Base-by-base conservation (phyloP, 2,888 invertebrate genomes). In the Apotomis turbidana region DNA sequence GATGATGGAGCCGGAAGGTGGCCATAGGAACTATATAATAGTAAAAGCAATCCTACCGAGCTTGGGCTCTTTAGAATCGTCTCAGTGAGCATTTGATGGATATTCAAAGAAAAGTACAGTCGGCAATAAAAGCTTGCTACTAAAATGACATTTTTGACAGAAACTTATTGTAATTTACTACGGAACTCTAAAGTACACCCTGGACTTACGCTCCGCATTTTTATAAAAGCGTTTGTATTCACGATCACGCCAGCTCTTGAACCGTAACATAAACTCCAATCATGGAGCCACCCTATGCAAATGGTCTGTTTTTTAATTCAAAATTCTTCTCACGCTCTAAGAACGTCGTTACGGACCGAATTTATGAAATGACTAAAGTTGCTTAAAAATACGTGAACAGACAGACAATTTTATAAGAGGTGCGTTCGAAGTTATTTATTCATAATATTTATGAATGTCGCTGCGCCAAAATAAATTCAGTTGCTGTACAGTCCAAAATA, bases 351-450 rank as follows among this genome's bases (percentile, higher is more conserved):
- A 51, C 15, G 55, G 49, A 67, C 46, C 55, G 15, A 49, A 36
- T 49, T 69, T 62, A 55, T 69, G 68, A 61, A 69, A 61, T 61
- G 13, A 44, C 49, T 59, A 66, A 66, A 66, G 66, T 66, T 66
- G 27, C 51, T 62, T 54, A 69, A 69, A 61, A 54, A 55, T 61
- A 36, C 58, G 49, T 60, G 54, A 58, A 54, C 9, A 9, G 51
- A 46, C 13, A 38, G 36, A 57, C 46, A 66, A 66, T 57, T 55
- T 57, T 46, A 64, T 0, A 13, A 15, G 58, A 13, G 41, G 44
- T 38, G 13, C 15, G 36, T 5, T 10, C 1, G 61, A 46, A 27
- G 46, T 57, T 27, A 66, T 46, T 46, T 55, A n/a, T 54, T 52
- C 10, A 38, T 4, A 63, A 63, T 15, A 54, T n/a, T 38, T 36